Conservation (phyloP, 1,140 invertebrate genomes). For the Cyclargus thomasi region DNA sequence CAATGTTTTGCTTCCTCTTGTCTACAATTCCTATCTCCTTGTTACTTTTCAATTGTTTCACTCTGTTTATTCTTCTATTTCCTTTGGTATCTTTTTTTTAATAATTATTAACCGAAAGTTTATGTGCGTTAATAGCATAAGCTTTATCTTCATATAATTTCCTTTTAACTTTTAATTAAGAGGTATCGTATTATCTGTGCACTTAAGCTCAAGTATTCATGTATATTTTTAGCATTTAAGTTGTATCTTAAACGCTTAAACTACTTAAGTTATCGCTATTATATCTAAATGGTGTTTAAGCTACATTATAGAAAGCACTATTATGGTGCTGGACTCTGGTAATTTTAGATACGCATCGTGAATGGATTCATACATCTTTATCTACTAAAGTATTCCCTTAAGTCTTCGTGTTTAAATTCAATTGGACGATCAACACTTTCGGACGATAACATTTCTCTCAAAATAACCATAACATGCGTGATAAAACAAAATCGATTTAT, state of each 20-base stretch:
- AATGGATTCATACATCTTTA: constrained; percentile 1
- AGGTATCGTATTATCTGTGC: constrained; percentile 2
- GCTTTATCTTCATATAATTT: not conserved
- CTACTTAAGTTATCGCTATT: not conserved
- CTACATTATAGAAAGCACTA: not conserved
- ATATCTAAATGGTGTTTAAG: not conserved
- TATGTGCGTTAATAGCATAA: not conserved
- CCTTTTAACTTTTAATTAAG: not conserved
- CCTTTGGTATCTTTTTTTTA: not conserved
- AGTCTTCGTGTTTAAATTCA: constrained; percentile 20
- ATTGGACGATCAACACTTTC: constrained; percentile 24
- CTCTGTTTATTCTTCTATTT: not conserved
- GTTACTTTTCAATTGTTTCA: not conserved
- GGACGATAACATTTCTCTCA: constrained; percentile 3
- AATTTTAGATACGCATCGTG: constrained; percentile 5
- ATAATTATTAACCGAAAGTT: not conserved
- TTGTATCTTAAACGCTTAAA: not conserved
- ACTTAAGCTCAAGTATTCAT: not conserved
- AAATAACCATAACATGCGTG: not conserved
- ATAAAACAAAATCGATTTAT: not conserved
- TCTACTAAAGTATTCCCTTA: not conserved
- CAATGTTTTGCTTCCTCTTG: constrained; percentile 17
- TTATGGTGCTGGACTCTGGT: not conserved
- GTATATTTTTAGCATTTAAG: not conserved
- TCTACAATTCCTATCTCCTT: constrained; percentile 15